Evolutionary conservation across 2,113 vertebrate species (phyloP).

Genomic region (Canis aureus): DNA sequence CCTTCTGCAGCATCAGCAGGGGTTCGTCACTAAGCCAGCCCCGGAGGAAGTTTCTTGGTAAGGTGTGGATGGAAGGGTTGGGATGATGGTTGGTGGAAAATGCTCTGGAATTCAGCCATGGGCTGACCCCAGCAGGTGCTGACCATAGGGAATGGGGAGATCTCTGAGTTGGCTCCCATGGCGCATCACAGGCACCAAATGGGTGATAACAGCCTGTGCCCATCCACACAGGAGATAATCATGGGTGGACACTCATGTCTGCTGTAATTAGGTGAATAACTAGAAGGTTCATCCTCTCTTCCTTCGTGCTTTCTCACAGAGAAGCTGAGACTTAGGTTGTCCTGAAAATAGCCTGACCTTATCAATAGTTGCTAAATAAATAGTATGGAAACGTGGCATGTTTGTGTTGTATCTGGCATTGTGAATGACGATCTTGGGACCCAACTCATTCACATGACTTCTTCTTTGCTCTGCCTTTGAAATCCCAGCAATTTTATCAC

Average conservation of each 20-base stretch:
- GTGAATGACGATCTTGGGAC: not conserved
- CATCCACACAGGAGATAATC: not conserved
- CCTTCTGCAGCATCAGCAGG: no score
- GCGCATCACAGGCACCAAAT: rapidly evolving
- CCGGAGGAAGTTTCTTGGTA: not conserved
- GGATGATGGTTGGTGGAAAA: not conserved
- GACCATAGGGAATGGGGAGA: not conserved
- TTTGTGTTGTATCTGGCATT: rapidly evolving
- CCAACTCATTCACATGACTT: not conserved
- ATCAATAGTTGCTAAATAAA: not conserved
- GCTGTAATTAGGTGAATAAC: not conserved
- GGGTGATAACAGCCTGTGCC: not conserved
- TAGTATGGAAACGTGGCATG: not conserved
- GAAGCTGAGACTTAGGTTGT: not conserved
- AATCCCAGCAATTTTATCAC: not conserved
- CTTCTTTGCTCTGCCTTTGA: not conserved
- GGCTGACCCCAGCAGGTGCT: not conserved
- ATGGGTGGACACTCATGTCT: rapidly evolving
- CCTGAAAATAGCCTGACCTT: not conserved
- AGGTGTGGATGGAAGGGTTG: not conserved
- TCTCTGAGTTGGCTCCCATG: not conserved
- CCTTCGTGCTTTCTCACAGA: not conserved
- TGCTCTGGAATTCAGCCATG: not conserved
- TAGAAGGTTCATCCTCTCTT: not conserved
- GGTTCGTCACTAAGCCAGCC: rapidly evolving